These are phyloP conservation scores for Grammomys dolichurus DNA, from an alignment of 2,113 vertebrate species.

Conservation along the genomic window DNA sequence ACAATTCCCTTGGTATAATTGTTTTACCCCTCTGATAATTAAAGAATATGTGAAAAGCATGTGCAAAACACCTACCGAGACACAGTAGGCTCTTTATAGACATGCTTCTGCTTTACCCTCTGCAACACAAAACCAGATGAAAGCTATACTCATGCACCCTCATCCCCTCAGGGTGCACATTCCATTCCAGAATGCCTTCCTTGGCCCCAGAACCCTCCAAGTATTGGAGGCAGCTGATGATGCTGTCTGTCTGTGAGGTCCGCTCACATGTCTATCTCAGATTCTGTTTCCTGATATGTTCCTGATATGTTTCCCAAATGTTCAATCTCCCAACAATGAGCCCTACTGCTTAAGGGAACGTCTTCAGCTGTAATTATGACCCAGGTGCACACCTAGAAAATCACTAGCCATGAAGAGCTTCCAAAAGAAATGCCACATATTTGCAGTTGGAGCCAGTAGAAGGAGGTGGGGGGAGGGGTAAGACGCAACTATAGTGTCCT, in stretches of 20 bases:
- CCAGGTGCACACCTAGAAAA: constrained; percentile 18
- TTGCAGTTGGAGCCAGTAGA: neutral
- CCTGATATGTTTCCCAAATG: neutral
- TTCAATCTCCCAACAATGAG: constrained; percentile 7
- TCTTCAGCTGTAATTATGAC: constrained; percentile 43
- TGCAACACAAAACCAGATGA: neutral
- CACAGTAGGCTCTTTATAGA: neutral
- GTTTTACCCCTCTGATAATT: neutral
- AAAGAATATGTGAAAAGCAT: neutral
- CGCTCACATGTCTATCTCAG: fast-evolving
- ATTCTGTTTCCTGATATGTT: neutral
- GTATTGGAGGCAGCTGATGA: neutral
- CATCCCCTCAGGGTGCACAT: neutral
- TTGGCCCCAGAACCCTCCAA: neutral
- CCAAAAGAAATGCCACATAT: neutral
- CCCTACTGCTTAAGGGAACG: neutral
- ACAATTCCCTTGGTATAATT: neutral
- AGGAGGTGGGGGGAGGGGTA: neutral
- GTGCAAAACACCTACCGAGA: neutral
- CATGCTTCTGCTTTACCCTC: no score
- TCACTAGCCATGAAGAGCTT: fast-evolving
- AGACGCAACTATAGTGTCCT: neutral
- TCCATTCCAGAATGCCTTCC: neutral
- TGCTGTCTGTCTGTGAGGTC: neutral
- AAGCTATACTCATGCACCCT: neutral